phyloP scores from a whole-genome alignment of 2,113 vertebrate genomes.

The Bos indicus region DNA sequence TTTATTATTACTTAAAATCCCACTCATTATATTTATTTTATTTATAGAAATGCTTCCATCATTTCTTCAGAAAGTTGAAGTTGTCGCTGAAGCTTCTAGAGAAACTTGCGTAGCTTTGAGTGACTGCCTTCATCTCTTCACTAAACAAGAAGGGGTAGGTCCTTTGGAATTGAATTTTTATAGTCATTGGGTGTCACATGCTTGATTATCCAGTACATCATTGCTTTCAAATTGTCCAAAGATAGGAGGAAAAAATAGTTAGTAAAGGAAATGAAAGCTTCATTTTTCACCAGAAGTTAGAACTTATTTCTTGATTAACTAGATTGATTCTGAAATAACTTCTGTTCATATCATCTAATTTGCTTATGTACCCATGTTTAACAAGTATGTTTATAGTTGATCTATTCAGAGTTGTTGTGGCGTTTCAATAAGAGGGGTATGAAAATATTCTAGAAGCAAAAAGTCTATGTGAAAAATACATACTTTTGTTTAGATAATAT shows the following conservation, averaged over 20 bases:
- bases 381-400: neutral
- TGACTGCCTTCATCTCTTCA: constrained; percentile 89
- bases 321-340: neutral
- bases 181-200: neutral
- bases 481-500: neutral
- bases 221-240: neutral
- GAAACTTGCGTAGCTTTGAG: constrained; percentile 86
- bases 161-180: neutral
- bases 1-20: neutral
- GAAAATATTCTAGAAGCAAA: neutral
- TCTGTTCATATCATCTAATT: neutral
- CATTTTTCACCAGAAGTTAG: neutral
- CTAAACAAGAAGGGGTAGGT: constrained; percentile 93
- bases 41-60: constrained; percentile 82
- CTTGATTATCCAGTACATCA: neutral
- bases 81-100: constrained; percentile 88
- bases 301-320: neutral
- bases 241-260: neutral
- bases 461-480: neutral
- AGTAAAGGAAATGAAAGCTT: constrained; percentile 10
- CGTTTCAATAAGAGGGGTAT: neutral
- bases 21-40: neutral
- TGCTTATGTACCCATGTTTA: neutral
- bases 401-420: neutral
- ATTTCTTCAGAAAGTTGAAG: constrained; percentile 86